Conservation (phyloP, 2,888 invertebrate genomes). For the Ormyrus rosae region DNA sequence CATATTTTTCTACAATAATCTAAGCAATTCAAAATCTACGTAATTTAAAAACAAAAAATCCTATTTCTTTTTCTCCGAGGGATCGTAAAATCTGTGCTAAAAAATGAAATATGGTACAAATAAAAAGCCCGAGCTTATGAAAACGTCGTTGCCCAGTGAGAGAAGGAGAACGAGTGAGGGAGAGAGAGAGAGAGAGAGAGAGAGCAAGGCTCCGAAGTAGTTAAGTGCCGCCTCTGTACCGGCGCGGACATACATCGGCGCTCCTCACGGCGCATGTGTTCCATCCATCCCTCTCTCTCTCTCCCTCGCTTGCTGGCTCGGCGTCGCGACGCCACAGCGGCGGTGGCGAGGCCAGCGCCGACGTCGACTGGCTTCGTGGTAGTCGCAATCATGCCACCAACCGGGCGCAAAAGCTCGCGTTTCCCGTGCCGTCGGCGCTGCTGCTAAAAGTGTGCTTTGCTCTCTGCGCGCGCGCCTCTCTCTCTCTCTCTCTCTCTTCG, state of each 20-base stretch:
- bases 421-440: slow-evolving; percentile 28
- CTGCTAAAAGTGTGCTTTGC: slow-evolving; percentile 29
- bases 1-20: too few relatives aligned
- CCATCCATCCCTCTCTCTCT: slow-evolving; percentile 6
- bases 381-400: slow-evolving; percentile 75
- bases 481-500: not conserved
- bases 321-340: slow-evolving; percentile 68
- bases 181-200: not conserved
- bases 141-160: not conserved
- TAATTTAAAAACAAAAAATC: too few relatives aligned
- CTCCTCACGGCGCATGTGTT: slow-evolving; percentile 68
- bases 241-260: slow-evolving; percentile 51
- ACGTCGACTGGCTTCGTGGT: slow-evolving; percentile 63
- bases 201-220: not conserved
- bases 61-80: too few relatives aligned
- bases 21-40: too few relatives aligned
- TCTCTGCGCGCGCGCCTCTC: not conserved
- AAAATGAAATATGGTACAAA: too few relatives aligned
- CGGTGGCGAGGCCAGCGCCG: slow-evolving; percentile 66
- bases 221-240: slow-evolving; percentile 34
- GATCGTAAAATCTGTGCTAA: too few relatives aligned
- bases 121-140: too few relatives aligned
- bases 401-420: slow-evolving; percentile 69
- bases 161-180: not conserved
- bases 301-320: slow-evolving; percentile 50